Conservation (phyloP, 1,140 invertebrate species). For the Dufourea novaeangliae region DNA sequence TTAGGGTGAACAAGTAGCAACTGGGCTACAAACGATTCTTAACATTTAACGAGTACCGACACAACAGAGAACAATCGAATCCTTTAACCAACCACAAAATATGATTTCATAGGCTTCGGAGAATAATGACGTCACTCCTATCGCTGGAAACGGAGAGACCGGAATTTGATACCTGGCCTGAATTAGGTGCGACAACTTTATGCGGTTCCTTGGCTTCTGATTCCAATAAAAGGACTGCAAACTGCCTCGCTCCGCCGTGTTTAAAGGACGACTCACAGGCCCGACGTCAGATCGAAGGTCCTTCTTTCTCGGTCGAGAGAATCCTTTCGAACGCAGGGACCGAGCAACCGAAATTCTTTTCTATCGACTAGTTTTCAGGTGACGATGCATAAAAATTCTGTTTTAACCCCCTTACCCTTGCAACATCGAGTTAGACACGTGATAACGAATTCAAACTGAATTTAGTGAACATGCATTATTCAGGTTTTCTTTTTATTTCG, state of each 20-base stretch:
- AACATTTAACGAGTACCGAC: neutral
- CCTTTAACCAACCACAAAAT: constrained; percentile 37
- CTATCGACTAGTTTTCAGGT: neutral
- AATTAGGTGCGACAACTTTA: constrained; percentile 45
- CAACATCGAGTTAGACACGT: too few relatives aligned
- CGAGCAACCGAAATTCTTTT: neutral
- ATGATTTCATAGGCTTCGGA: constrained; percentile 40
- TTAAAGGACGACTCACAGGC: neutral
- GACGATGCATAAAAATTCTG: neutral
- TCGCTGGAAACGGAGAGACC: constrained; percentile 34
- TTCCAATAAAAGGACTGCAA: constrained; percentile 36
- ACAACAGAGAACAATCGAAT: constrained; percentile 4
- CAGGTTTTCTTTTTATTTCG: too few relatives aligned
- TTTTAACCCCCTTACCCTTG: too few relatives aligned
- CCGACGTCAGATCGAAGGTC: neutral
- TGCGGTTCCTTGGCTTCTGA: constrained; percentile 42
- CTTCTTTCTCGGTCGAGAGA: neutral
- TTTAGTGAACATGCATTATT: too few relatives aligned
- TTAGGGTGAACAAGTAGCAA: too few relatives aligned
- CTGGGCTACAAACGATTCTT: too few relatives aligned
- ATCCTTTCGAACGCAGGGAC: neutral
- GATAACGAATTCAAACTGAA: too few relatives aligned
- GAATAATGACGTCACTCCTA: constrained; percentile 42
- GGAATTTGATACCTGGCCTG: constrained; percentile 43
- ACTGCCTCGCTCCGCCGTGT: constrained; percentile 19